Evolutionary conservation across 2,113 vertebrate genomes (phyloP).

Genomic region (Gila orcuttii): DNA sequence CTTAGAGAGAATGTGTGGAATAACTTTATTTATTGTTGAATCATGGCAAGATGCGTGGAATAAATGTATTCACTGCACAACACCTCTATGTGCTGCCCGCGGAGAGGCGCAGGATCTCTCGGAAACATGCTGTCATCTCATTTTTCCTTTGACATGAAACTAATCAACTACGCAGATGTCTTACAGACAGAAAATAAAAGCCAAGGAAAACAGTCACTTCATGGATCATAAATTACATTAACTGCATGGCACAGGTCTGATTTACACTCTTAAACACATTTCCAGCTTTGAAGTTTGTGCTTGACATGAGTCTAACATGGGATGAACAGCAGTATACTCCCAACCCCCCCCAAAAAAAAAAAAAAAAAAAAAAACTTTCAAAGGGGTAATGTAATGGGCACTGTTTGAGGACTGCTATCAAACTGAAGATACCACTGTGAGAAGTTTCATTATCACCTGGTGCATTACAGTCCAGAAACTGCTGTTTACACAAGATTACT

Average conservation of each 20-base stretch:
- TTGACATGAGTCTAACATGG: not conserved
- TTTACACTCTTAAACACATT: slow-evolving; percentile 17
- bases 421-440: slow-evolving; percentile 15
- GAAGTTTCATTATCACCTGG: slow-evolving; percentile 35
- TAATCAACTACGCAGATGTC: slow-evolving; percentile 23
- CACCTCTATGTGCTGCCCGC: slow-evolving; percentile 47
- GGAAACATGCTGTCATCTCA: slow-evolving; percentile 63
- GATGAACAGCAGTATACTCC: not conserved
- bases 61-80: slow-evolving; percentile 67
- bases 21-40: slow-evolving; percentile 62
- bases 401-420: not conserved
- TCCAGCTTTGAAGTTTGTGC: slow-evolving; percentile 21
- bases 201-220: slow-evolving; percentile 5
- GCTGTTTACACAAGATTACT: slow-evolving; percentile 30
- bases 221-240: slow-evolving; percentile 27
- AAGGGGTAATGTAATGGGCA: not conserved
- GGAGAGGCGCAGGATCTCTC: slow-evolving; percentile 56
- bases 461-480: not conserved
- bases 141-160: slow-evolving; percentile 66
- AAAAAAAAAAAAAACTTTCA: not conserved
- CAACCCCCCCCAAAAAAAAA: not conserved
- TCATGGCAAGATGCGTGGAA: slow-evolving; percentile 63
- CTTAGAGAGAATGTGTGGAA: slow-evolving; percentile 26
- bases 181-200: slow-evolving; percentile 32
- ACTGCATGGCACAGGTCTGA: slow-evolving; percentile 11